Evolutionary conservation across 2,797 vertebrate genomes (phyloP).

Genomic region (Crenichthys baileyi): DNA sequence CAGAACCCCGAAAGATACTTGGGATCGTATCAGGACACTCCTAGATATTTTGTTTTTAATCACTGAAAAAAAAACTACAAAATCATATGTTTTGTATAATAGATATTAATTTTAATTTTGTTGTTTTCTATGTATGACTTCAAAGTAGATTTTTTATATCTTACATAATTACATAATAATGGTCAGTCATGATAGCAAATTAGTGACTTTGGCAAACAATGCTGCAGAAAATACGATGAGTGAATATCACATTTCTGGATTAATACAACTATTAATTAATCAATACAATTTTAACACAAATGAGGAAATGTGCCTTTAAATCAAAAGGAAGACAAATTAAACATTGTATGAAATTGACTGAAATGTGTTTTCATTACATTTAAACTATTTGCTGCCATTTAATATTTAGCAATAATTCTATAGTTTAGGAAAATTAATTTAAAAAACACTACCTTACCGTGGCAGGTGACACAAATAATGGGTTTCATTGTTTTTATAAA

Average conservation of each 20-base stretch:
- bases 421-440: no score
- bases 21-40: not conserved
- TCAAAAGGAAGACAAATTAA: no score
- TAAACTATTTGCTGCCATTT: no score
- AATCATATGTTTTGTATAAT: not conserved
- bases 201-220: not conserved
- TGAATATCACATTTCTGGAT: not conserved
- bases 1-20: no score
- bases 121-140: not conserved
- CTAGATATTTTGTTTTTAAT: not conserved
- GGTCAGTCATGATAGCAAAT: not conserved
- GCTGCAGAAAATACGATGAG: not conserved
- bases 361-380: no score
- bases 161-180: not conserved
- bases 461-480: not conserved
- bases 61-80: not conserved
- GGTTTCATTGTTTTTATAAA: not conserved
- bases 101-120: not conserved
- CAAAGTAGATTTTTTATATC: not conserved
- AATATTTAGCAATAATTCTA: no score
- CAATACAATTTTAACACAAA: no score
- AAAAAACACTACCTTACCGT: no score
- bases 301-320: no score
- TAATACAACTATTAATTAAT: not conserved
- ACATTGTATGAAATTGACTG: no score